Evolutionary conservation across 2,113 vertebrate species (phyloP), one percentile per base, ranked within the genome.

Genomic region (Heterochromis multidens): DNA sequence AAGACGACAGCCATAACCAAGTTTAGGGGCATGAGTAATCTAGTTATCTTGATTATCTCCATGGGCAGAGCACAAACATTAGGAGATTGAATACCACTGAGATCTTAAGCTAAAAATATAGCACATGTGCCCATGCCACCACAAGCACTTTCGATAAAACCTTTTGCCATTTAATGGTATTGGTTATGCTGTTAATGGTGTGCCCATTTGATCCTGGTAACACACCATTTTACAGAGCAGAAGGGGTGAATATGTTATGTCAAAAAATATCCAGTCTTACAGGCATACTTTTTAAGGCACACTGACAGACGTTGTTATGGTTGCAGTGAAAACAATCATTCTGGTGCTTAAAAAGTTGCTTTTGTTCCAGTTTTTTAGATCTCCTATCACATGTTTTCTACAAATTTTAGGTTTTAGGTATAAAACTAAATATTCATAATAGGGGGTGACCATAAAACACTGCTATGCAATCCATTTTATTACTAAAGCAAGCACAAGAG

Each of bases 1-100:
- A 77, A 89, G 91, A 92, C 74, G 56, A 80, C 82, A 72, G 92
- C 85, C 92, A 87, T 40, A 78, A 91, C 82, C 85, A 88, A 90
- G 77, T 89, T 82, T 25, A 31, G 80, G 83, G 86, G 78, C 59
- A 37, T 91, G 58, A 84, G 16, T 40, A 78, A 89, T 82, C 83
- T 76, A 60, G 59, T 80, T 84, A 77, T 82, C 29, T 37, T 27
- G 14, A 21, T 82, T 52, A 52, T 70, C 57, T 90, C 77, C 65
- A 46, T 33, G 83, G 62, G 61, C 58, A 81, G 63, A 84, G 82
- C 33, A 57, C 79, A n/a, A 57, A 81, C 74, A 81, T 43, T 6
- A 76, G 29, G 70, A 65, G 25, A n/a, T 52, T 33, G 10, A 31
- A 83, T 27, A 72, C 81, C 59, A 78, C 46, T 57, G 74, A 82